Evolutionary conservation across 1,140 invertebrate species (phyloP), one percentile per base, ranked within the genome.

Genomic region (Bombyx mandarina): DNA sequence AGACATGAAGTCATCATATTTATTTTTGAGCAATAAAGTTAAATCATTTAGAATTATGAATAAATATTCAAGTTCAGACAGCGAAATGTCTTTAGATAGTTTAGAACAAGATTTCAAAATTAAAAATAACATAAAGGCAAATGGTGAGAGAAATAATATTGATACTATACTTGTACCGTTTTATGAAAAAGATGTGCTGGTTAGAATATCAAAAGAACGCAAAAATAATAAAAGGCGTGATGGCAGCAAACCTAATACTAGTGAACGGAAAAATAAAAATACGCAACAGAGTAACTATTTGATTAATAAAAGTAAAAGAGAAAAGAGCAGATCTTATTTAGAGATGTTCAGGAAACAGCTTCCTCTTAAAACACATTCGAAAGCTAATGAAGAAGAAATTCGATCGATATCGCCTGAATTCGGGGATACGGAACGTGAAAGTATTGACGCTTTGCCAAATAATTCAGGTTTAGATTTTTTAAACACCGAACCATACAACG

Each of bases 111-210:
- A 69, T 57, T 68, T 66, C 35, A 73, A 73, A 55, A 70, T 58
- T n/a, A 75, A 78, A 63, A 47, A 53, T 35, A 42, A 52, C n/a
- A 12, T 53, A 35, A 77, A 45, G 6, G 18, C 73, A 65, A 49
- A 61, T 47, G 63, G 66, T 48, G 22, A 8, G 26, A 58, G 61
- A 8, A 68, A 72, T 3, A 77, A 77, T 49, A 68, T 82, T 8
- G 73, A 82, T 26, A 84, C 81, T 35, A 82, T 86, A 57, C 69
- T 86, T 4, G 80, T 86, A 7, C 83, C 83, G 12, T 84, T 86
- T 69, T 86, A 86, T 58, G 81, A 86, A 60, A 82, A 83, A 51
- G 83, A 86, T 63, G 73, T 86, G 9, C 73, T 86, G 8, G 77
- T 86, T 52, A 77, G 77, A 64, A 65, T 86, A 43, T 70, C 75